Conservation (phyloP, 2,797 vertebrate species). For the Rhinoraja longicauda region DNA sequence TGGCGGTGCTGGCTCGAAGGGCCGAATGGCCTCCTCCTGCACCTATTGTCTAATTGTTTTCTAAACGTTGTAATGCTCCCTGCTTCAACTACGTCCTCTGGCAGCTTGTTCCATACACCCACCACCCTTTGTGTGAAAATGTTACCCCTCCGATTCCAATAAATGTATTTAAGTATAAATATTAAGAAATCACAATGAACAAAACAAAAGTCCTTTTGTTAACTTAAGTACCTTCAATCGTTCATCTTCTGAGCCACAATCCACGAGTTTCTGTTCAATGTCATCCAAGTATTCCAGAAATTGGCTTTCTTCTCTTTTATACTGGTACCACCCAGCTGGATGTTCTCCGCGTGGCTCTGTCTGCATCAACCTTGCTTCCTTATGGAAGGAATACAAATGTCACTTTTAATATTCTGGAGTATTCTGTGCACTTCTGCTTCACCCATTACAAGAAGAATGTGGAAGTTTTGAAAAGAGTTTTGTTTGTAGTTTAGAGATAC, state of each 20-base stretch:
- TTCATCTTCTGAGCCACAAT: constrained; percentile 49
- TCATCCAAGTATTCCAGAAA: constrained; percentile 58
- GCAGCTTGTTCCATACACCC: no score
- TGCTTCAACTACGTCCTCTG: no score
- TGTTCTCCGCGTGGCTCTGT: constrained; percentile 51
- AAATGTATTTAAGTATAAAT: background rate
- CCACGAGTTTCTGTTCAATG: constrained; percentile 49
- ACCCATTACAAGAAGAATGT: no score
- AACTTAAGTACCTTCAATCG: constrained; percentile 48
- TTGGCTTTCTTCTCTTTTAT: constrained; percentile 48
- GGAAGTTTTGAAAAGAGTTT: no score
- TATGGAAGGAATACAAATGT: constrained; percentile 40
- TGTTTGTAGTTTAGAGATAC: no score
- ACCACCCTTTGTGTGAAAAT: no score
- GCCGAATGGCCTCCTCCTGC: no score
- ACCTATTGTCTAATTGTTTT: no score
- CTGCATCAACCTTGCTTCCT: constrained; percentile 62
- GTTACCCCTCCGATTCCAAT: no score
- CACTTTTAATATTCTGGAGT: background rate
- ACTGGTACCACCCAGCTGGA: constrained; percentile 50
- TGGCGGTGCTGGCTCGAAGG: no score
- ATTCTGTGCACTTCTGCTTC: no score
- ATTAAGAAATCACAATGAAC: background rate
- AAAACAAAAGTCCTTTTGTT: background rate
- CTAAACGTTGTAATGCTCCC: no score